Conservation (phyloP, 2,113 vertebrate species). For the Pogonocichla stellata region DNA sequence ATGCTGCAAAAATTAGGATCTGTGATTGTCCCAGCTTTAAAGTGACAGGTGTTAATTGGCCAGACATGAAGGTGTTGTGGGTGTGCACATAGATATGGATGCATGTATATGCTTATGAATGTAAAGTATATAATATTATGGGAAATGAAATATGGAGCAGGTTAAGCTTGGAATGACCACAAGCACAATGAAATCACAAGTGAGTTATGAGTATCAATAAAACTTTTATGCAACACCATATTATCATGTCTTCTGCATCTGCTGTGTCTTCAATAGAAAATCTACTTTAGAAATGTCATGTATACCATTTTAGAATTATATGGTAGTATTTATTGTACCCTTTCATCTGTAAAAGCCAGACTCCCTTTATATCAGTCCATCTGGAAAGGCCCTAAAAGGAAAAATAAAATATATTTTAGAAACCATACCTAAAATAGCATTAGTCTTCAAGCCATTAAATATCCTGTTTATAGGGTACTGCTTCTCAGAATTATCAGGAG, state of each 20-base stretch:
- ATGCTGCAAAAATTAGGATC: not conserved
- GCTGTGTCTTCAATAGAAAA: slow-evolving; percentile 19
- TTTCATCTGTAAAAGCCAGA: slow-evolving; percentile 40
- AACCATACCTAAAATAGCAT: not conserved
- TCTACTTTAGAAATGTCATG: slow-evolving; percentile 38
- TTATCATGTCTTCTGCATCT: slow-evolving; percentile 46
- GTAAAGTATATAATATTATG: not conserved
- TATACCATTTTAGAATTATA: slow-evolving; percentile 28
- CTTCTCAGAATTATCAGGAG: not conserved
- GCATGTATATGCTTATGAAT: not conserved
- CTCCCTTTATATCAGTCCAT: not conserved
- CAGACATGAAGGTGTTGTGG: not conserved
- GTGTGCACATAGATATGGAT: not conserved
- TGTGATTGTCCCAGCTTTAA: not conserved
- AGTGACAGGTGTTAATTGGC: not conserved
- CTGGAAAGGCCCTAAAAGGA: slow-evolving; percentile 3
- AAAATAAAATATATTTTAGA: slow-evolving; percentile 24
- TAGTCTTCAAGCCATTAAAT: not conserved
- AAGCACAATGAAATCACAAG: slow-evolving; percentile 49
- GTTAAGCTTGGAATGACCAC: slow-evolving; percentile 53
- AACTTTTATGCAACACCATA: slow-evolving; percentile 56
- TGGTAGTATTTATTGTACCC: slow-evolving; percentile 5
- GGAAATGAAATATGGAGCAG: slow-evolving; percentile 26
- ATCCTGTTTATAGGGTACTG: not conserved
- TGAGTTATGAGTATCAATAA: slow-evolving; percentile 54